Evolutionary conservation across 1,140 invertebrate species (phyloP), one percentile per base, ranked within the genome.

Genomic region (Psix sp.): DNA sequence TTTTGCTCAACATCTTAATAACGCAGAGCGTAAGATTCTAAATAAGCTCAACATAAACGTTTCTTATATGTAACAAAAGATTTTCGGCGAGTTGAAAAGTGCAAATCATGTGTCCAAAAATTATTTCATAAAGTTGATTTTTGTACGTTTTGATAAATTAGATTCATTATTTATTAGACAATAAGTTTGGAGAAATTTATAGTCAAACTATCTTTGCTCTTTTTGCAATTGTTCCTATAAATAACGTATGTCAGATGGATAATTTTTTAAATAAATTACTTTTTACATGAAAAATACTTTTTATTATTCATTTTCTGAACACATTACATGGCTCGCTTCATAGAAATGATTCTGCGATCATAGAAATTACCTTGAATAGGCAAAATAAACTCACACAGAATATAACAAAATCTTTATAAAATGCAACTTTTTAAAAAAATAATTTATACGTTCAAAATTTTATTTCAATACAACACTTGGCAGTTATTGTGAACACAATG

Each of bases 1-100:
- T 5, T 92, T 91, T 65, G 80, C 84, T 33, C 89, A 89, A 57
- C 90, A 92, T 81, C 82, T 91, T 3, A 91, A 87, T 66, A 68
- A 74, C 10, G 45, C 77, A 2, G 90, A 91, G 74, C 81, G 84
- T 21, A 88, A 87, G 71, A 68, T 88, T 13, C 77, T 91, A 9
- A 82, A 57, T 10, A 84, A 65, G 57, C 72, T 87, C 35, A 82
- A 82, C 35, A 84, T 85, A 26, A 79, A 77, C 18, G 48, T 43
- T 21, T 52, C 73, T 14, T 75, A 77, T 46, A 78, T 83, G 74
- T 77, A 76, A 76, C 15, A 3, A 48, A 52, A 68, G 4, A 42
- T 70, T 33, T 40, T 56, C n/a, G n/a, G n/a, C n/a, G n/a, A 57
- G 16, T 5, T 10, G 18, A 33, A 31, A 56, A 56, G 51, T 62